A percentile compares a stretch with the other conserved stretches of the same genome.
Conservation (phyloP, 2,888 invertebrate species). For the Heliconius aoede region DNA sequence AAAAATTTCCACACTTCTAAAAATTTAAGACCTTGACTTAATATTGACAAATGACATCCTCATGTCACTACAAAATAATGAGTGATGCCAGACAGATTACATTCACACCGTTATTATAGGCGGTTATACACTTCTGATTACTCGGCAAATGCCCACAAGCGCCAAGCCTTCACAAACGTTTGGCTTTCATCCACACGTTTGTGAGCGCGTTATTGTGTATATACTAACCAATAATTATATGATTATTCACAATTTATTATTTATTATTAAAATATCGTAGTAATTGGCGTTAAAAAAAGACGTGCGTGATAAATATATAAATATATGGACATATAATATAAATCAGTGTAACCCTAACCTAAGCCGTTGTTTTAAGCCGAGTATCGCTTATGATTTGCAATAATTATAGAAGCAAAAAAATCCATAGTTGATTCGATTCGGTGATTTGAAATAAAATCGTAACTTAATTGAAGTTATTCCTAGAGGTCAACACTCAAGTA, state of each 20-base stretch:
- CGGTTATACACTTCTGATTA: too few relatives aligned
- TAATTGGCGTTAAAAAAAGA: background rate
- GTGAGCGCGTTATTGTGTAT: too few relatives aligned
- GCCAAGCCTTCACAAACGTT: background rate
- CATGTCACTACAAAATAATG: background rate
- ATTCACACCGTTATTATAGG: background rate
- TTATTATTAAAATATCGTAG: background rate
- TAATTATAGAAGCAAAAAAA: too few relatives aligned
- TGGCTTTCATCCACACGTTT: background rate
- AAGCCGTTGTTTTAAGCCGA: too few relatives aligned
- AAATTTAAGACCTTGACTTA: background rate
- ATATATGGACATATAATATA: too few relatives aligned
- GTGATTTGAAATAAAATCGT: background rate
- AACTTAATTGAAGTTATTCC: background rate
- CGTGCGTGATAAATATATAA: too few relatives aligned
- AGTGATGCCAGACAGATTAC: background rate
- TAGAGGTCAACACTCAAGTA: background rate
- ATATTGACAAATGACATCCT: conserved; percentile 3
- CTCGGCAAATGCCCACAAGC: too few relatives aligned
- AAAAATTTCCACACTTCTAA: background rate
- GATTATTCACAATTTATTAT: too few relatives aligned
- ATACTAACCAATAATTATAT: too few relatives aligned
- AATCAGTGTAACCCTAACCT: too few relatives aligned
- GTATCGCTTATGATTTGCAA: too few relatives aligned
- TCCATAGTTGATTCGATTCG: background rate